Base-by-base conservation (phyloP, 2,113 vertebrate species). In the Myotis lucifugus region DNA sequence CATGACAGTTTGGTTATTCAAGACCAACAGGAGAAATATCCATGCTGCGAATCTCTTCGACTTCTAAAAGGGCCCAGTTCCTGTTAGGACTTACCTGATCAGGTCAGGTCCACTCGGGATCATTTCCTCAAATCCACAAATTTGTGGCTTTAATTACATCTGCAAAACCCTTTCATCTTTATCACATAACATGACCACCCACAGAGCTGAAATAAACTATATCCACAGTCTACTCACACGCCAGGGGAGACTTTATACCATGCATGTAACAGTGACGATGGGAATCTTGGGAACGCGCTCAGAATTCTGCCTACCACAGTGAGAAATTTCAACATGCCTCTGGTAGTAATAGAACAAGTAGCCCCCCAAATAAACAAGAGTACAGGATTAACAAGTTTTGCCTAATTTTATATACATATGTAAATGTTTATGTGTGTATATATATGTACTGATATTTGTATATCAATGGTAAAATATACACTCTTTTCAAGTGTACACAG, bases 71-170 rank as follows among this genome's bases (percentile, higher is more conserved):
- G 54, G 32, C 23, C 69, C 29, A 61, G 46, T 59, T 90, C 59
- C n/a, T 89, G 79, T 93, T 34, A 93, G 14, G n/a, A 52, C 12
- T 69, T 70, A 48, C 34, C 34, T 88, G 29, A 67, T 59, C 82
- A 83, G 70, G 37, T 74, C 54, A 86, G 46, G 19, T 10, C 34
- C 52, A n/a, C 66, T 93, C 19, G 81, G 25, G 34, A 87, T 61
- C 91, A 93, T 92, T 86, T 77, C 21, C 59, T 93, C 42, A 94
- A 67, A 94, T 61, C n/a, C 74, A 88, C 66, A 67, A 64, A 85
- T 88, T 74, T 92, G 27, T 29, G 11, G 70, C 27, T 81, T 85
- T 73, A 50, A 88, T 52, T 84, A 87, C 6, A 84, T 79, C 15
- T 85, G 37, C 17, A 92, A 94, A 93, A 40, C 64, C 46, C 40